Evolutionary conservation across 2,113 vertebrate genomes (phyloP).

Genomic region (Thunnus thynnus): DNA sequence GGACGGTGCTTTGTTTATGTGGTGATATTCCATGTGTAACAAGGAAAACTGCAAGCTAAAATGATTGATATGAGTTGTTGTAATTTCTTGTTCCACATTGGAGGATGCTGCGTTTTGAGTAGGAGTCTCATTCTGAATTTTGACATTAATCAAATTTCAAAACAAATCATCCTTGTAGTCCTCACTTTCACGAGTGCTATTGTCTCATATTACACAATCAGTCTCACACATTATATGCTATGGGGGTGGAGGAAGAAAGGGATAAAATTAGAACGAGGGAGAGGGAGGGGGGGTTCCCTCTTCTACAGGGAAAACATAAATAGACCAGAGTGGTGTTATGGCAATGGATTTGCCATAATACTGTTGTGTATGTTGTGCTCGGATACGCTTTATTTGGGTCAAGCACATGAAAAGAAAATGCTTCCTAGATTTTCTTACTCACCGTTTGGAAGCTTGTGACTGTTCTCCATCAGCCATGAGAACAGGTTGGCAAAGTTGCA

Average conservation of each 20-base stretch:
- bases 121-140: background rate
- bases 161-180: slow-evolving; percentile 27
- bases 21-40: slow-evolving; percentile 14
- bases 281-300: slow-evolving; percentile 74
- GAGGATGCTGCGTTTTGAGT: background rate
- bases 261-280: slow-evolving; percentile 77
- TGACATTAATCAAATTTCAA: background rate
- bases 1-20: slow-evolving; percentile 49
- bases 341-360: slow-evolving; percentile 55
- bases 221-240: slow-evolving; percentile 66
- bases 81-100: background rate
- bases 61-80: slow-evolving; percentile 16
- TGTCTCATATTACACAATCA: slow-evolving; percentile 67
- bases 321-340: slow-evolving; percentile 62
- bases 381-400: slow-evolving; percentile 53
- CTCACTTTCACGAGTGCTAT: slow-evolving; percentile 12
- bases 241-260: slow-evolving; percentile 70
- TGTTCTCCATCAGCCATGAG: slow-evolving; percentile 94
- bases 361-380: slow-evolving; percentile 38
- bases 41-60: slow-evolving; percentile 26
- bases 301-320: slow-evolving; percentile 78
- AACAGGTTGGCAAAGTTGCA: slow-evolving; percentile 97
- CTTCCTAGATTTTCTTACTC: slow-evolving; percentile 63
- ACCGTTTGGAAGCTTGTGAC: slow-evolving; percentile 94
- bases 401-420: slow-evolving; percentile 31